Percentiles rank a stretch among this genome's conserved stretches.
Conservation (phyloP, 2,113 vertebrate genomes). For the Nyctereutes procyonoides region DNA sequence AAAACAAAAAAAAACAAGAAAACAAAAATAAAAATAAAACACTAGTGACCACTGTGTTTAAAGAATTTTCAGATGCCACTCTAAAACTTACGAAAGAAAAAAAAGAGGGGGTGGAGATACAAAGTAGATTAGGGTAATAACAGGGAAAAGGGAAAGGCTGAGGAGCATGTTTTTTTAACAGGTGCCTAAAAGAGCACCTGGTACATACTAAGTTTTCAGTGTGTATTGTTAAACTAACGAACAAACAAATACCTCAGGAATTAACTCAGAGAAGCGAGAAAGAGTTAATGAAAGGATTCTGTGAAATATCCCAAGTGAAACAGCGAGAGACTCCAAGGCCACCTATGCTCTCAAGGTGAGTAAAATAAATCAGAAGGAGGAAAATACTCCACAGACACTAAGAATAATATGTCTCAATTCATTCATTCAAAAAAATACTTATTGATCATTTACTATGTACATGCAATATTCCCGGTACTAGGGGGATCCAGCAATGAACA, state of each 20-base stretch:
- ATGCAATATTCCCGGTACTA: neutral
- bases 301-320: neutral
- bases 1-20: neutral
- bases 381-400: neutral
- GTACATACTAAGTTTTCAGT: neutral
- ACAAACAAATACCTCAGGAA: neutral
- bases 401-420: neutral
- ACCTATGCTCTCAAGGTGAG: neutral
- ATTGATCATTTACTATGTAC: neutral
- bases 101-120: neutral
- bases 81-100: neutral
- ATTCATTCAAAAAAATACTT: neutral
- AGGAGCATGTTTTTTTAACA: neutral
- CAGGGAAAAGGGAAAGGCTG: neutral
- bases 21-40: neutral
- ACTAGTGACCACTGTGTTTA: neutral
- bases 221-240: neutral
- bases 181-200: neutral
- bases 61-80: neutral
- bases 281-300: neutral
- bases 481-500: neutral
- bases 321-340: neutral
- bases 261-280: neutral
- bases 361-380: neutral
- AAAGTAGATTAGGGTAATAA: neutral